These are phyloP conservation scores for Momotus momota DNA, from an alignment of 2,797 vertebrate genomes.

Conservation along the genomic window DNA sequence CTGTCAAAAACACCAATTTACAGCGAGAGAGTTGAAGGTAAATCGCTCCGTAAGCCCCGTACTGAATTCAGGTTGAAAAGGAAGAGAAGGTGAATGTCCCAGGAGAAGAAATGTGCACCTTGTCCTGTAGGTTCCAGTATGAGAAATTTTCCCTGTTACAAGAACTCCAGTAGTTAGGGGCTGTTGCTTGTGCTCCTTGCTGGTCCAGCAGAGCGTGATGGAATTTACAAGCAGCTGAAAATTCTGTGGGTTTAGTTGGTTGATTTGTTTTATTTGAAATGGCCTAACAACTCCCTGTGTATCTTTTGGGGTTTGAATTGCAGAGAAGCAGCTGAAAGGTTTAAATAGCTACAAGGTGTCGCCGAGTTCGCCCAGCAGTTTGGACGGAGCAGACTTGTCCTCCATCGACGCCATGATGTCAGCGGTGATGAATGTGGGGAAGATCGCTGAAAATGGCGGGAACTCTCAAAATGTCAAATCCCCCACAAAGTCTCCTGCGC, in stretches of 20 bases:
- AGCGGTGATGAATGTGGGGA: conserved; percentile 88
- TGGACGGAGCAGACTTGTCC: conserved; percentile 87
- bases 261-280: neutral
- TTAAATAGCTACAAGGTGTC: conserved; percentile 71
- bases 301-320: conserved; percentile 61
- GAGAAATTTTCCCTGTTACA: neutral
- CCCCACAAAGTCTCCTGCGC: conserved; percentile 84
- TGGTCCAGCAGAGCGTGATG: neutral
- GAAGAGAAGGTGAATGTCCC: neutral
- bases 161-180: neutral
- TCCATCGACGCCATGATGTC: conserved; percentile 95
- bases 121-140: neutral
- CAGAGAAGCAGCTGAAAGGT: conserved; percentile 72
- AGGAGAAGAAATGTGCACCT: neutral
- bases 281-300: neutral
- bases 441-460: conserved; percentile 81
- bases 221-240: neutral
- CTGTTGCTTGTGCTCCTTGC: neutral
- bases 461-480: conserved; percentile 81
- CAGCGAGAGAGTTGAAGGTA: neutral
- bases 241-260: neutral
- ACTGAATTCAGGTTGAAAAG: neutral
- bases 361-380: conserved; percentile 70
- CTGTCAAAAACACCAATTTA: neutral
- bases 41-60: neutral